Evolutionary conservation across 2,113 vertebrate genomes (phyloP), one percentile per base, ranked within the genome.

Genomic region (Ptyas mucosa): DNA sequence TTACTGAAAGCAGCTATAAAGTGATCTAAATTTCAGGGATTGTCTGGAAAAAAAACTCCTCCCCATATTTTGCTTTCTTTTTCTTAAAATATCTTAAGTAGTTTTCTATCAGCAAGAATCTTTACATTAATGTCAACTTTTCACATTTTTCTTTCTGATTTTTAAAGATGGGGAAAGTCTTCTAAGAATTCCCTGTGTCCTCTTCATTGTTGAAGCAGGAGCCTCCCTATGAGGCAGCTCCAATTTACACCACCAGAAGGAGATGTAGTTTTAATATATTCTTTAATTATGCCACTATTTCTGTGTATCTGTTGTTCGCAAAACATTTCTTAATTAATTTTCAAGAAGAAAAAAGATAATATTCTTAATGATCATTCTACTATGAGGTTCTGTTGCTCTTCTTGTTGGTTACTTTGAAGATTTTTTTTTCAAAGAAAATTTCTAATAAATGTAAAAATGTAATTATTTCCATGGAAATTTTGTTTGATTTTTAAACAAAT

Each of bases 331-430:
- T 57, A 51, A 7, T 43, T 81, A 91, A 89, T 57, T 53, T 89
- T 89, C 61, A 8, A 7, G 85, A 10, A 0, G 12, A 0, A 0
- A 23, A 88, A 10, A 0, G 43, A 24, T 21, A 53, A 0, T 92
- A 21, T 90, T 90, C 93, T 95, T 92, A 12, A 81, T 95, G 49
- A 9, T 85, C 8, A 90, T 91, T 12, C 55, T 54, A 87, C 52
- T 93, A 9, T 89, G 88, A 69, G 93, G 69, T 93, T 11, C 4
- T 49, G 91, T 6, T 90, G 10, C 85, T 89, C 3, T 85, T 64
- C 89, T 86, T 64, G 43, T 43, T 94, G 89, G 89, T 8, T 34
- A 87, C 34, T 81, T 43, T 81, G 75, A 81, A 81, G 7, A 81
- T 81, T n/a, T 6, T 81, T 43, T 43, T 81, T 81, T 9, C 5